Conservation (phyloP, 2,888 invertebrate genomes). For the Lordiphosa fenestrarum region DNA sequence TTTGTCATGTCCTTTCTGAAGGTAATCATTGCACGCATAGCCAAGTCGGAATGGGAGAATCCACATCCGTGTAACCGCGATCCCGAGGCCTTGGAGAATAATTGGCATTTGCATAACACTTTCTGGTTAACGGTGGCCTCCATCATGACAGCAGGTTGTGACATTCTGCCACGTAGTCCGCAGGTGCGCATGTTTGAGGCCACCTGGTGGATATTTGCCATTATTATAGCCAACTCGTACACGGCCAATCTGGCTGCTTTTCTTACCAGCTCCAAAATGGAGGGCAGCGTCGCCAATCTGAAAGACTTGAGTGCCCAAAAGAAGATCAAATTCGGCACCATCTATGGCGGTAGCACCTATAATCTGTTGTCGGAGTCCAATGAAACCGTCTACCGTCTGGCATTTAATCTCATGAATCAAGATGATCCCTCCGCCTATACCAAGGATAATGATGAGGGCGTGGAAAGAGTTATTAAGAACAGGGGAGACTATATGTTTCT, state of each 20-base stretch:
- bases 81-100: conserved; percentile 93
- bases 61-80: conserved; percentile 94
- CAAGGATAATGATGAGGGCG: conserved; percentile 89
- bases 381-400: conserved; percentile 91
- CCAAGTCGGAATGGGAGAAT: conserved; percentile 96
- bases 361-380: conserved; percentile 93
- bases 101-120: conserved; percentile 92
- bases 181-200: conserved; percentile 89
- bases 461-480: conserved; percentile 87
- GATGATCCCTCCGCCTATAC: conserved; percentile 91
- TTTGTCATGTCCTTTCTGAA: conserved; percentile 90
- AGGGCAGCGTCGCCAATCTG: conserved; percentile 91
- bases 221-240: conserved; percentile 92
- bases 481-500: conserved; percentile 93
- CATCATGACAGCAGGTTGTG: conserved; percentile 96
- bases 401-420: conserved; percentile 93
- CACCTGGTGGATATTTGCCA: conserved; percentile 91
- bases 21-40: conserved; percentile 89
- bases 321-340: conserved; percentile 95
- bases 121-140: conserved; percentile 97
- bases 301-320: conserved; percentile 95
- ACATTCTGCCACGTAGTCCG: conserved; percentile 92
- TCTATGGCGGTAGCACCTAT: conserved; percentile 92
- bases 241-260: conserved; percentile 97
- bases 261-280: conserved; percentile 93